Conservation (phyloP, 2,888 invertebrate species). For the Dynastes grantii region DNA sequence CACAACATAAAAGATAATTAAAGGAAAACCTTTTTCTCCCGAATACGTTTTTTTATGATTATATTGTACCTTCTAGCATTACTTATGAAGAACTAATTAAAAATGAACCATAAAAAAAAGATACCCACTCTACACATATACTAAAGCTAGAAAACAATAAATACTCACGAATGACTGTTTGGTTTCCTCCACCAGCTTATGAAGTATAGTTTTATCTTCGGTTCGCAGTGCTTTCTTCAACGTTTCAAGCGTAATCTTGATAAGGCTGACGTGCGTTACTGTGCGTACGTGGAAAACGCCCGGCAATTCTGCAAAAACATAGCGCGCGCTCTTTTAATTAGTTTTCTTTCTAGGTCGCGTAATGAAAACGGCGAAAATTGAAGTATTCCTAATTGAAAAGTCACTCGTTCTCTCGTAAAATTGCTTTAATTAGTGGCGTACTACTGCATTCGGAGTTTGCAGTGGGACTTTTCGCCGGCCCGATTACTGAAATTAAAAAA, state of each 20-base stretch:
- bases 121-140: neutral
- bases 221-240: slow-evolving; percentile 51
- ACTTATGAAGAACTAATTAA: no score
- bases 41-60: no score
- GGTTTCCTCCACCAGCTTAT: slow-evolving; percentile 50
- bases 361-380: slow-evolving; percentile 41
- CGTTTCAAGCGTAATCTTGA: slow-evolving; percentile 53
- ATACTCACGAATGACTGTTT: slow-evolving; percentile 55
- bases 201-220: slow-evolving; percentile 37
- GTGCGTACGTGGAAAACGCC: slow-evolving; percentile 56
- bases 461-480: neutral
- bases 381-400: slow-evolving; percentile 46
- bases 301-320: slow-evolving; percentile 53
- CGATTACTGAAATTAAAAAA: slow-evolving; percentile 43
- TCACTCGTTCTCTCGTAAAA: slow-evolving; percentile 33
- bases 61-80: no score
- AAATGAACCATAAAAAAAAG: no score
- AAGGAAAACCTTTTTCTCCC: no score
- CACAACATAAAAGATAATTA: no score
- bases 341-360: slow-evolving; percentile 6
- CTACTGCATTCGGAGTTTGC: no score
- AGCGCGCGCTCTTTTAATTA: slow-evolving; percentile 26
- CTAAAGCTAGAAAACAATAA: neutral
- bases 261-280: slow-evolving; percentile 56
- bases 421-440: slow-evolving; percentile 37